Conservation (phyloP, 2,888 invertebrate genomes). For the Lysandra coridon region DNA sequence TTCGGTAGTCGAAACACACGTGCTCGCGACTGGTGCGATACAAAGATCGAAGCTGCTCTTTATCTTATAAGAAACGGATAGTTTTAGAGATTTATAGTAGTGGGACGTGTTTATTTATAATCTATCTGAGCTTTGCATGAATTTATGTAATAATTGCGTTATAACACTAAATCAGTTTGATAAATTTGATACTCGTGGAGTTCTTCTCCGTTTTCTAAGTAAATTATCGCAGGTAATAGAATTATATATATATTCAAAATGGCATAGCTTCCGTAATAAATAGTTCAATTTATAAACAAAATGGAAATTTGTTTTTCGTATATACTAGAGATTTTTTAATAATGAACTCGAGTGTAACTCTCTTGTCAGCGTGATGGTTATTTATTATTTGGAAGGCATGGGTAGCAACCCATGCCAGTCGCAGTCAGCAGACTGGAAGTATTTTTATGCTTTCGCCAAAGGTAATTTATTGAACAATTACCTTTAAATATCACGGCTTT, state of each 20-base stretch:
- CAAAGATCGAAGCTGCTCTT: conserved; percentile 73
- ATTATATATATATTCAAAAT: conserved; percentile 25
- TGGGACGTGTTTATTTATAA: conserved; percentile 28
- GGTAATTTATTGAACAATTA: conserved; percentile 7
- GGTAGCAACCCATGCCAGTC: not conserved
- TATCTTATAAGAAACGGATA: conserved; percentile 54
- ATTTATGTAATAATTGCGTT: conserved; percentile 28
- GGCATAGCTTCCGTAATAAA: conserved; percentile 27
- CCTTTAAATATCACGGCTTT: not conserved
- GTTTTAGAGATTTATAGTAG: conserved; percentile 28
- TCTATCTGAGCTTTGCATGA: conserved; percentile 31
- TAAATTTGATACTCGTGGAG: conserved; percentile 7
- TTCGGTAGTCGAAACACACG: conserved; percentile 74
- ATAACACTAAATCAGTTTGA: conserved; percentile 28
- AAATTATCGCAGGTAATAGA: conserved; percentile 20
- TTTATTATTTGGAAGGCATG: not conserved
- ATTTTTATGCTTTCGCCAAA: conserved; percentile 10
- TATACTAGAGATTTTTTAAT: not conserved
- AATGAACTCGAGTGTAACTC: not conserved
- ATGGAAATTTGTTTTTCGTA: conserved; percentile 9
- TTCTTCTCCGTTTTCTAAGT: not conserved
- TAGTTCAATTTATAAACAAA: conserved; percentile 27
- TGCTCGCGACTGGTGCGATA: conserved; percentile 58
- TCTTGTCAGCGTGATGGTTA: not conserved
- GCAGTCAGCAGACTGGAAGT: not conserved